A percentile compares a stretch with the other conserved stretches of the same genome.
phyloP scores from a whole-genome alignment of 1,140 invertebrate species.

The Stegodyphus mimosarum region DNA sequence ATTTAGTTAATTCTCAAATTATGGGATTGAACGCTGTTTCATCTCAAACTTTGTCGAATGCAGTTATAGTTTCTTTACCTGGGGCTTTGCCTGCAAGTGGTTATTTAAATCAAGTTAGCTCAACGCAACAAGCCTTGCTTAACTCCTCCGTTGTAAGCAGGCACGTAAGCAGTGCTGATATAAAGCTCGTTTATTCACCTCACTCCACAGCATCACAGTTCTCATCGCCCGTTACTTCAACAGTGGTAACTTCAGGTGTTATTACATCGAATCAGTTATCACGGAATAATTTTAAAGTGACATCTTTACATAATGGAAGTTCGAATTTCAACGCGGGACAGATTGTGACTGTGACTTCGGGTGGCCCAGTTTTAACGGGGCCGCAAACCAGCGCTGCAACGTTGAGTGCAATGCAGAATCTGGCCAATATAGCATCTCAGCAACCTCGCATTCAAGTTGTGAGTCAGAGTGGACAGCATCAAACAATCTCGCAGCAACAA shows the following conservation, averaged over 20 bases:
- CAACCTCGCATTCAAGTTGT: constrained; percentile 50
- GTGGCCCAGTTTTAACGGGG: constrained; percentile 33
- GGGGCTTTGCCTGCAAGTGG: constrained; percentile 60
- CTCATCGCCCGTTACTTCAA: constrained; percentile 12
- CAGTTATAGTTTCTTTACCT: constrained; percentile 57
- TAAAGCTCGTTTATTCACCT: constrained; percentile 52
- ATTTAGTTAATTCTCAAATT: constrained; percentile 22
- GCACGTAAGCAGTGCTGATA: constrained; percentile 45
- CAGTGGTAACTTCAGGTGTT: constrained; percentile 25
- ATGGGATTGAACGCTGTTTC: constrained; percentile 33
- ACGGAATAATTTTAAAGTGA: constrained; percentile 34
- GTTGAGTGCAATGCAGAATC: constrained; percentile 46
- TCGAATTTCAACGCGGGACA: constrained; percentile 29
- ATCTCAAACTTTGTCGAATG: constrained; percentile 40
- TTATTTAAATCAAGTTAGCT: constrained; percentile 58
- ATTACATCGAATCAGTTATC: constrained; percentile 33
- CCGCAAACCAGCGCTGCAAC: constrained; percentile 18
- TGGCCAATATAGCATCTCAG: constrained; percentile 51
- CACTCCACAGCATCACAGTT: constrained; percentile 25
- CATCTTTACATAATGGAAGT: constrained; percentile 31
- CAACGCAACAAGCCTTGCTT: constrained; percentile 38
- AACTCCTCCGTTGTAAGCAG: constrained; percentile 31
- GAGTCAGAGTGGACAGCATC: constrained; percentile 8
- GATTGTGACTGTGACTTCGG: constrained; percentile 18
- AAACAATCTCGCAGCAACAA: constrained; percentile 17